phyloP scores from a whole-genome alignment of 2,797 vertebrate genomes.

The Melanitta fusca region DNA sequence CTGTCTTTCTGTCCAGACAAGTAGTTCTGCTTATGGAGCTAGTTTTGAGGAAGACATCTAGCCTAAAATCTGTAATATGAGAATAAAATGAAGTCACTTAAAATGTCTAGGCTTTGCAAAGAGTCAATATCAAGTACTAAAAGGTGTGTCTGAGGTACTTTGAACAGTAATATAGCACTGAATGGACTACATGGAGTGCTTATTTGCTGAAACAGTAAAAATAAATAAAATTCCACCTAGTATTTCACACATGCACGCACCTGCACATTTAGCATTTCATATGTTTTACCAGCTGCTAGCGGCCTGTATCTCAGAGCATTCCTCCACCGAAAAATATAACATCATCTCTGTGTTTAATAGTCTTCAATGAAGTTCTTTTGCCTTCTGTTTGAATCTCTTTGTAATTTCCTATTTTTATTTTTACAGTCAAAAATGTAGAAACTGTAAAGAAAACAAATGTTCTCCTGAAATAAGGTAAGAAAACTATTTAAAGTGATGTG shows the following conservation, averaged over 20 bases:
- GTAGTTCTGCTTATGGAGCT: not conserved
- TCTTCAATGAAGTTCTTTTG: not conserved
- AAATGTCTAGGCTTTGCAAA: not conserved
- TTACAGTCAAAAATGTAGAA: slow-evolving; percentile 37
- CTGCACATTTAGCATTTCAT: not conserved
- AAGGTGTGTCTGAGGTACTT: not conserved
- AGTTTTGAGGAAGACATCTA: not conserved
- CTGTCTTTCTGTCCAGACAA: not conserved
- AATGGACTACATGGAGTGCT: not conserved
- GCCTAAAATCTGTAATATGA: not conserved
- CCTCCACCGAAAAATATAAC: not conserved
- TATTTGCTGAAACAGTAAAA: not conserved
- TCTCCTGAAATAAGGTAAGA: slow-evolving; percentile 36
- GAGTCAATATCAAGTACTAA: not conserved
- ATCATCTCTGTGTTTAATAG: not conserved
- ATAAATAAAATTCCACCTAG: not conserved
- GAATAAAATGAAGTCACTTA: not conserved
- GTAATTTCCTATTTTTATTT: not conserved
- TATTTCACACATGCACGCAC: not conserved
- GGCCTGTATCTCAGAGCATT: not conserved
- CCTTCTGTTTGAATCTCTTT: not conserved
- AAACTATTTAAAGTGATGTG: not conserved
- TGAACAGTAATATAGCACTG: not conserved
- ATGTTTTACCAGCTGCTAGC: not conserved
- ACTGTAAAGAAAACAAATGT: slow-evolving; percentile 1